Evolutionary conservation across 2,888 invertebrate species (phyloP), one percentile per base, ranked within the genome.

Genomic region (Drosophila affinis): DNA sequence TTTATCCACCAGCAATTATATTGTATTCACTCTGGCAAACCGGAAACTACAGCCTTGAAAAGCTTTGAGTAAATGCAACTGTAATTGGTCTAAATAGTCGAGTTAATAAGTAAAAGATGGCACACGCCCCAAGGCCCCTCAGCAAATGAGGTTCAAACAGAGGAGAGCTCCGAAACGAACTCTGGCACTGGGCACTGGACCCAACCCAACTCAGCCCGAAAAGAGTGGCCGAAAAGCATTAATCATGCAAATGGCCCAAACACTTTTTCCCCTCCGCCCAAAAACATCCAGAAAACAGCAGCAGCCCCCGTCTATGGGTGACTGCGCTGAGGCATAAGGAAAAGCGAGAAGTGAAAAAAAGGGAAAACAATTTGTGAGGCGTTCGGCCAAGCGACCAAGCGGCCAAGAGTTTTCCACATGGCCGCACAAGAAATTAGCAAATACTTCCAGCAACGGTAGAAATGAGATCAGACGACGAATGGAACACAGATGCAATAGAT

Each of bases 351-450:
- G n/a, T 39, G 5, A 12, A 39, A 72, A 79, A 87, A 86, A 83
- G 81, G 87, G 81, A 88, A 86, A 88, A 88, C 78, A 65, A 73
- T 78, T 70, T 71, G 68, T 55, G 49, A 69, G 77, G 63, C 65
- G 73, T 48, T 73, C 73, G 85, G 60, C 81, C 82, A 79, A 83
- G 76, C 86, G 80, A 68, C 62, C 88, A 81, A 83, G 76, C 86
- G 80, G 71, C 62, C 88, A 81, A 62, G 81, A 56, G 87, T 88
- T 83, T 83, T 83, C 83, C 83, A 83, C 83, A 78, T 83, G 88
- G 83, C 60, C 84, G 83, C 81, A 81, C 87, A 87, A 70, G 51
- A 83, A 83, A 83, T 83, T 88, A 88, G 83, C 88, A 87, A 78
- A 39, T 39, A 39, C 39, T 39, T 14, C 39, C 32, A 32, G 32